Base-by-base conservation (phyloP, 2,113 vertebrate genomes). In the Chloebia gouldiae region DNA sequence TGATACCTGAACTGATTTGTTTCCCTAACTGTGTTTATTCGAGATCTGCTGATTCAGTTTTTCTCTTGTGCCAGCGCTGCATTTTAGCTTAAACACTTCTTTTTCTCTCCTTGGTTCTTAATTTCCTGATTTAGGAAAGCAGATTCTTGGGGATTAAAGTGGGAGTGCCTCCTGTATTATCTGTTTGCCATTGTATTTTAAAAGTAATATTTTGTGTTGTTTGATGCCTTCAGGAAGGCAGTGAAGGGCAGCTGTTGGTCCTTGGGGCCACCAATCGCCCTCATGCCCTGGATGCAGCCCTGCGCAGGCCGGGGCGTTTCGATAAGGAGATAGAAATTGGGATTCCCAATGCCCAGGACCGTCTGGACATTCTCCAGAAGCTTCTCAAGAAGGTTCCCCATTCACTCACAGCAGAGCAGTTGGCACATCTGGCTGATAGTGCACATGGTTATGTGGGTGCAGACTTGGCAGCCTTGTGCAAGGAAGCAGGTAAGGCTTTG, bases 251-350 rank as follows among this genome's bases (percentile, higher is more conserved):
- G 69, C 97, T 99, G 27, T 44, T 99, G 95, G 98, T 99, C 10
- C 98, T 99, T 24, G 99, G 99, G 42, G 99, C 99, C 79, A 99
- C 99, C 23, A 99, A 99, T 89, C 98, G 99, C 28, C 99, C 99
- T 57, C 98, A 99, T 0, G 98, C 98, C 2, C 95, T 99, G 59
- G 99, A 99, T 92, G 97, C 98, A 6, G 99, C 99, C 0, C 97
- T 99, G 72, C 98, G 99, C 65, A 98, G 99, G 47, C 99, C 99
- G 0, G 99, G 99, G 0, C 98, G 99, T 33, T 99, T 99, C 24
- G 99, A 99, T 94, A 99, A 98, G 88, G 99, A 99, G 97, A 98
- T 99, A 91, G 99, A 99, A 97, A 99, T 99, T 37, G 99, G 99
- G 1, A 98, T 99, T 70, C 99, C 99, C 5, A 97, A 97, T 30